These are phyloP conservation scores for Ianthella basta DNA, from an alignment of 37 sponge, comb jelly and placozoan genomes.

Conservation along the genomic window DNA sequence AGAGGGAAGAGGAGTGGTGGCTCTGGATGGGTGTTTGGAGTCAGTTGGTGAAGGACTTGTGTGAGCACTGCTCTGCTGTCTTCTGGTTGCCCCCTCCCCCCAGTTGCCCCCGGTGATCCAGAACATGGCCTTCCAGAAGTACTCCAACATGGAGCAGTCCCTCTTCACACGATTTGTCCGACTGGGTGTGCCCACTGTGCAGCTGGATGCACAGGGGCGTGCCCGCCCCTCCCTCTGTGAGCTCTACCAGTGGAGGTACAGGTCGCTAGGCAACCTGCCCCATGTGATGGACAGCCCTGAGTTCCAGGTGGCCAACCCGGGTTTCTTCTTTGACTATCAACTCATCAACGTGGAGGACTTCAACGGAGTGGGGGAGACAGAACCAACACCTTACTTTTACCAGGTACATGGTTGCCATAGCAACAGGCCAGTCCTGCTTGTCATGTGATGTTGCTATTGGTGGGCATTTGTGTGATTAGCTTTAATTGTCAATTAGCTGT, in stretches of 20 bases:
- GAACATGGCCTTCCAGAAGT: conserved; percentile 99
- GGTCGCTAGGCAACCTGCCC: conserved; percentile 85
- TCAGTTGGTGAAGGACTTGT: no score
- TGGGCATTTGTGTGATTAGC: not conserved
- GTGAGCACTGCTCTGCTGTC: not conserved
- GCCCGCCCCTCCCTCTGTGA: conserved; percentile 85
- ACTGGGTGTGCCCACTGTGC: conserved; percentile 93
- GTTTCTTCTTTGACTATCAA: conserved; percentile 91
- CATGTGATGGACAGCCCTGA: conserved; percentile 80
- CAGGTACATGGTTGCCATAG: conserved; percentile 59
- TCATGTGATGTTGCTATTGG: not conserved
- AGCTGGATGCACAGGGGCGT: conserved; percentile 98
- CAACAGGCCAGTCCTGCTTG: not conserved
- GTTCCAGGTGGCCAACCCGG: conserved; percentile 86
- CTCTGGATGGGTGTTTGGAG: not conserved
- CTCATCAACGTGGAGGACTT: conserved; percentile 95
- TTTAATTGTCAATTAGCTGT: not conserved
- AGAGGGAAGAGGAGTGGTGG: not conserved
- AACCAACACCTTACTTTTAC: conserved; percentile 94
- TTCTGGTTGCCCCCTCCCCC: not conserved
- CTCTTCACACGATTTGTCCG: conserved; percentile 96
- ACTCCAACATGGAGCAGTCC: conserved; percentile 99
- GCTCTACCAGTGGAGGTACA: conserved; percentile 93
- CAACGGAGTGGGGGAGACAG: conserved; percentile 93
- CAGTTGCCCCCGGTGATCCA: conserved; percentile 98